Conservation (phyloP, 1,140 invertebrate species). For the Brachionus plicatilis region DNA sequence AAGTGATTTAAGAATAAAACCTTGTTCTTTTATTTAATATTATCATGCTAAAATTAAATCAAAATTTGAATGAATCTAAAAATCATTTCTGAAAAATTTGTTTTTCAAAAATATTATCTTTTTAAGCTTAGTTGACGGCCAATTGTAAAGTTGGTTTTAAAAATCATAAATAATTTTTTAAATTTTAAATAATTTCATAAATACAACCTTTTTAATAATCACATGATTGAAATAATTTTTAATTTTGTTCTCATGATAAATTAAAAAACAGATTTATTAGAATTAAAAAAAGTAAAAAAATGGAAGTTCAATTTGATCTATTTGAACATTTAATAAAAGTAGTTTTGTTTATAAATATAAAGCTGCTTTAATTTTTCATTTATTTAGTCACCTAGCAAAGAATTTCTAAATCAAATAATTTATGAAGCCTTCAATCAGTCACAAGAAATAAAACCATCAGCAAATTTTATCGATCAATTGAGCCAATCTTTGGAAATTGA, state of each 20-base stretch:
- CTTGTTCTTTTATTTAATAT: too few relatives aligned
- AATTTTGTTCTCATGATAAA: not conserved
- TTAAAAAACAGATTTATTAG: too few relatives aligned
- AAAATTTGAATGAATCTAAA: too few relatives aligned
- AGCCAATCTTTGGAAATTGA: not conserved
- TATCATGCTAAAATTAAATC: too few relatives aligned
- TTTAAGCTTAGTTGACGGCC: too few relatives aligned
- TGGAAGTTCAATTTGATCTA: slow-evolving; percentile 8
- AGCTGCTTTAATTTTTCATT: not conserved
- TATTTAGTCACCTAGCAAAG: slow-evolving; percentile 1
- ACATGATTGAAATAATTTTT: not conserved
- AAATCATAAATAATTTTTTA: too few relatives aligned
- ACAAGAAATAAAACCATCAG: not conserved
- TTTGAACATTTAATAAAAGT: not conserved
- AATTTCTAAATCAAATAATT: slow-evolving; percentile 22
- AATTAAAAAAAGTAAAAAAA: not conserved
- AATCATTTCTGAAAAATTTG: too few relatives aligned
- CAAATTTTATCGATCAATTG: not conserved
- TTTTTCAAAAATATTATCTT: too few relatives aligned
- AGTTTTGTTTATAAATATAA: not conserved
- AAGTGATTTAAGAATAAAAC: too few relatives aligned
- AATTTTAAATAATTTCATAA: too few relatives aligned
- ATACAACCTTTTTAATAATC: not conserved
- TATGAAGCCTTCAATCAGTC: not conserved
- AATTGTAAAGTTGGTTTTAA: too few relatives aligned